These are phyloP conservation scores for Argyresthia albistria DNA, from an alignment of 2,888 invertebrate genomes.

Conservation along the genomic window DNA sequence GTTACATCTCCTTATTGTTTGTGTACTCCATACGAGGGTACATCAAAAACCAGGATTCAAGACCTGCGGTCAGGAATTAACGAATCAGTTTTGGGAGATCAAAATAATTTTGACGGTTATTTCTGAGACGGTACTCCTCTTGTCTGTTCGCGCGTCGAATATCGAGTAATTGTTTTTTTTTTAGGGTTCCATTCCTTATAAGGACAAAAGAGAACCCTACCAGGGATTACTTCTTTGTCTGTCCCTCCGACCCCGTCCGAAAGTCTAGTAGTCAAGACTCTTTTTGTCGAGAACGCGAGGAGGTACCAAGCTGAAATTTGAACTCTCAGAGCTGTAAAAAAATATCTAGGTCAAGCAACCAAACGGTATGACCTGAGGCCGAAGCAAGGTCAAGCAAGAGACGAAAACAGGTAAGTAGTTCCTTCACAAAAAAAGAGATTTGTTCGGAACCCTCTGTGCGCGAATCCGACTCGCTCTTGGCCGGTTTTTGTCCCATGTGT, in stretches of 20 bases:
- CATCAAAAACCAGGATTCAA: slow-evolving; percentile 18
- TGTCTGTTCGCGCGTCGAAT: slow-evolving; percentile 21
- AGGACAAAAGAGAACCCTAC: too few relatives aligned
- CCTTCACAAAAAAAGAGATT: too few relatives aligned
- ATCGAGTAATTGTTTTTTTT: slow-evolving; percentile 10
- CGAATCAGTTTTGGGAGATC: slow-evolving; percentile 18
- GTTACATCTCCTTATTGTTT: slow-evolving; percentile 68
- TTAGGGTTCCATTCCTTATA: too few relatives aligned
- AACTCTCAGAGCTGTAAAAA: too few relatives aligned
- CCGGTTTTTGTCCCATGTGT: slow-evolving; percentile 6
- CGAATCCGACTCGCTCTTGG: not conserved
- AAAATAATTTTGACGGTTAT: slow-evolving; percentile 27
- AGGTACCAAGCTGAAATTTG: not conserved
- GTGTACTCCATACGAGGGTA: slow-evolving; percentile 48
- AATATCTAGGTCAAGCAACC: not conserved
- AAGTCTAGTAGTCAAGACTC: not conserved
- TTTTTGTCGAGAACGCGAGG: not conserved
- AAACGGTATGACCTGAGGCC: too few relatives aligned
- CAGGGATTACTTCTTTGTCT: too few relatives aligned
- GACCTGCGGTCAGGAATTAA: slow-evolving; percentile 18
- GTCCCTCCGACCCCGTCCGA: too few relatives aligned
- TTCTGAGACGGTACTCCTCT: slow-evolving; percentile 25
- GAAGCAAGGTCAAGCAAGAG: too few relatives aligned
- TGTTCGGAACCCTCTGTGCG: not conserved
- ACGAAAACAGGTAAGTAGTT: too few relatives aligned